Conservation (phyloP, 2,797 vertebrate species). For the Protosalanx chinensis region DNA sequence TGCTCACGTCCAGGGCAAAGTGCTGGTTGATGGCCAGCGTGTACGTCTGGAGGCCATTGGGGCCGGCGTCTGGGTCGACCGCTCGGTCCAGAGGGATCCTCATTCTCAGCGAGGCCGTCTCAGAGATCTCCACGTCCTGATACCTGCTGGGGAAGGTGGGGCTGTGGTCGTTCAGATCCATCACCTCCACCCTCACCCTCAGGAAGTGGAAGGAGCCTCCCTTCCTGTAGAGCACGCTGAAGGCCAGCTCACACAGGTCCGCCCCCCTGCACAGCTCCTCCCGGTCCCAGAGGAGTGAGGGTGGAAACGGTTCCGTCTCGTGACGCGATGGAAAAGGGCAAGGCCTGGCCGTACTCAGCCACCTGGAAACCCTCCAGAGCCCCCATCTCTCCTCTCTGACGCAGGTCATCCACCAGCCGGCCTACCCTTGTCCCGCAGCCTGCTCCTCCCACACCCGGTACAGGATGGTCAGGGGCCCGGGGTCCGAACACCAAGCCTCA, state of each 20-base stretch:
- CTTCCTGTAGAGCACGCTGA: conserved; percentile 81
- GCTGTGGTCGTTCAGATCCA: conserved; percentile 87
- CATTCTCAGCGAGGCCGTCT: conserved; percentile 80
- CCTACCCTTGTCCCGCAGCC: conserved; percentile 77
- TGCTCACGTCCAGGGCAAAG: conserved; percentile 82
- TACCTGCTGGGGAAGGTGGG: conserved; percentile 77
- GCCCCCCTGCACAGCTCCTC: conserved; percentile 83
- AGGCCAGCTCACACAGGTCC: conserved; percentile 82
- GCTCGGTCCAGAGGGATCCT: conserved; percentile 86
- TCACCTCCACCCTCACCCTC: conserved; percentile 82
- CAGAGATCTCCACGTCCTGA: conserved; percentile 90
- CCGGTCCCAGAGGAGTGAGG: conserved; percentile 80
- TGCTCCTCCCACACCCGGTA: conserved; percentile 86
- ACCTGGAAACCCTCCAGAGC: conserved; percentile 79
- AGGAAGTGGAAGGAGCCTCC: conserved; percentile 76
- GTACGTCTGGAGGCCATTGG: conserved; percentile 80
- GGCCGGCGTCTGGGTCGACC: conserved; percentile 79
- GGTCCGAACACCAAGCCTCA: conserved; percentile 40
- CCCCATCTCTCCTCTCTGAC: conserved; percentile 62
- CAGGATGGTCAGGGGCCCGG: conserved; percentile 56
- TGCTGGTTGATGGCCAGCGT: conserved; percentile 80
- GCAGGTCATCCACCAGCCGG: conserved; percentile 76
- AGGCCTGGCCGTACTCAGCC: conserved; percentile 76
- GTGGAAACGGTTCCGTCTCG: conserved; percentile 80
- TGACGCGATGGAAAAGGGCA: conserved; percentile 76